Evolutionary conservation across 2,113 vertebrate genomes (phyloP), one percentile per base, ranked within the genome.

Genomic region (Phylloscopus trochilus): DNA sequence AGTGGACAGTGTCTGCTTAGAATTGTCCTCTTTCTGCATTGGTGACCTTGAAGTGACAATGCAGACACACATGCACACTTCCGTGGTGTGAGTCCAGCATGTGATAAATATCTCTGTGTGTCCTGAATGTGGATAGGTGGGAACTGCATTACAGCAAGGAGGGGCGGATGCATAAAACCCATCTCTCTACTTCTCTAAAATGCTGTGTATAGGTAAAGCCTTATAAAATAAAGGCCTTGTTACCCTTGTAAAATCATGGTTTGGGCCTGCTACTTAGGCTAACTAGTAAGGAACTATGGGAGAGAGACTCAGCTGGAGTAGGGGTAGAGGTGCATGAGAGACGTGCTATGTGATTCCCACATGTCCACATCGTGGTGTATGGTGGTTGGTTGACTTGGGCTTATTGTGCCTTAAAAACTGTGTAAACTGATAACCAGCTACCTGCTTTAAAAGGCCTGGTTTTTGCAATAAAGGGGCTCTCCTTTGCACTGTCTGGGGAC

Each of bases 51-150:
- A 5, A 8, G 8, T 56, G 49, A 9, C 60, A 73, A 10, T 9
- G 28, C 53, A 69, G 49, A 44, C 52, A 35, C 20, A 12, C 5
- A 4, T 19, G 23, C 14, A 9, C 15, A 15, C 13, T 46, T 70
- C 56, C 0, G 0, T 78, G 62, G 30, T 68, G 27, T 14, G 13
- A 56, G 21, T 59, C 47, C 0, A 4, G 15, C 28, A 26, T 11
- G 8, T 27, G 44, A 19, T 27, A 30, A 41, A 35, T 52, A 15
- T 28, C 28, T 44, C 19, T 70, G 17, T 53, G 22, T 46, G 44
- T 46, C 73, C 73, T 82, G 37, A 59, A 8, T 3, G 0, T 51
- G 52, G 13, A 3, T 55, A 35, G 15, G 19, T 68, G 63, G 22
- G 63, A 26, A 21, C 15, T 89, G 39, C 68, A 49, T 80, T 41